These are phyloP conservation scores for Polypedilum pembai DNA, from an alignment of 1,140 invertebrate genomes.

Conservation along the genomic window DNA sequence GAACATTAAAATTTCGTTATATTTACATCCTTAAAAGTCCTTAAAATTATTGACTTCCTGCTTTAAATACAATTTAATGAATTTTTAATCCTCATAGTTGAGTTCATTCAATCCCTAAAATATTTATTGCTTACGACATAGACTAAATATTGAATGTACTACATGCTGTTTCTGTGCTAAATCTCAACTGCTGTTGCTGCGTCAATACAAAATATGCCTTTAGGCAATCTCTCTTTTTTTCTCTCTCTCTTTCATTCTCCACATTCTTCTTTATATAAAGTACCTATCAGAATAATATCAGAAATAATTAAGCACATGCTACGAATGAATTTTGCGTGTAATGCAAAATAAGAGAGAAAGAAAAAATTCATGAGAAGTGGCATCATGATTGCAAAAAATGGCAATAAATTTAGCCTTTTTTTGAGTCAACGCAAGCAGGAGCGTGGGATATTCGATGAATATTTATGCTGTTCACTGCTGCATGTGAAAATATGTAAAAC, in stretches of 20 bases:
- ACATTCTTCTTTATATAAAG: not conserved
- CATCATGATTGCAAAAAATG: not conserved
- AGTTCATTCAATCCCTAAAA: too few species aligned
- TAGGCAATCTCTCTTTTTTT: not conserved
- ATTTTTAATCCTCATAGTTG: too few species aligned
- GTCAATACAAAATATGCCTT: constrained; percentile 2
- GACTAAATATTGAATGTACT: not conserved
- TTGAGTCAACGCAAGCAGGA: too few species aligned
- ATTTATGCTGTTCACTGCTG: not conserved
- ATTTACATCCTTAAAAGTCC: too few species aligned
- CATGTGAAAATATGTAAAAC: not conserved
- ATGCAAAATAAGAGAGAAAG: not conserved
- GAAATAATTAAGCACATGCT: constrained; percentile 13
- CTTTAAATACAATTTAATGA: too few species aligned
- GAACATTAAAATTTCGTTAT: too few species aligned
- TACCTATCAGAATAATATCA: constrained; percentile 14
- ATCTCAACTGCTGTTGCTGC: not conserved
- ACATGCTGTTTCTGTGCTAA: constrained; percentile 11
- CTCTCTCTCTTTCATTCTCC: not conserved
- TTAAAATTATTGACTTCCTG: too few species aligned
- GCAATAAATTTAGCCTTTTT: constrained; percentile 7
- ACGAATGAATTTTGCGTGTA: not conserved
- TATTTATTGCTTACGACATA: too few species aligned
- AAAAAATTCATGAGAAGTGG: not conserved
- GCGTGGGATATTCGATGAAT: constrained; percentile 2